These are phyloP conservation scores for Dasyurus viverrinus DNA, from an alignment of 2,113 vertebrate genomes.

Conservation along the genomic window DNA sequence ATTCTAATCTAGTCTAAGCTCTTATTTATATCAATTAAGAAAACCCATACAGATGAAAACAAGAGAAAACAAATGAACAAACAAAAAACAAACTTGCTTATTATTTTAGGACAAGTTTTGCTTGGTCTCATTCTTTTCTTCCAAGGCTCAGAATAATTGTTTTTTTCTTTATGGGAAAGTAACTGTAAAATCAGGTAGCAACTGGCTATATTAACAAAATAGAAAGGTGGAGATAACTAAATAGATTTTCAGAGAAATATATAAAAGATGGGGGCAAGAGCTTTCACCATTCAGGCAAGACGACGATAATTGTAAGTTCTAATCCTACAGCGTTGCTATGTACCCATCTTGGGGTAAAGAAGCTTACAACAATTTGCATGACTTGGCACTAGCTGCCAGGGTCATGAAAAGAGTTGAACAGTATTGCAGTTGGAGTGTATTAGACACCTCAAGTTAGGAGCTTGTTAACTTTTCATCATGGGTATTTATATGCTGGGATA, in stretches of 20 bases:
- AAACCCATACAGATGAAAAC: neutral
- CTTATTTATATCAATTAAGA: neutral
- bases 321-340: neutral
- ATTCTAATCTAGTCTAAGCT: neutral
- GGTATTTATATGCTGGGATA: neutral
- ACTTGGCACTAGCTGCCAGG: neutral
- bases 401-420: neutral
- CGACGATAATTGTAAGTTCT: neutral
- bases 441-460: neutral
- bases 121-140: neutral
- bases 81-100: neutral
- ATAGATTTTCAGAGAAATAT: neutral
- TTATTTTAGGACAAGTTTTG: neutral
- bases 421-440: neutral
- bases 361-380: neutral
- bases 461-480: neutral
- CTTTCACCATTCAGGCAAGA: rapidly evolving
- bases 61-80: neutral
- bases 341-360: neutral
- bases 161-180: neutral
- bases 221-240: neutral
- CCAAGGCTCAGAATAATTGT: neutral
- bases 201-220: neutral
- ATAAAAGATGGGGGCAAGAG: neutral
- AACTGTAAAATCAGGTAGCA: neutral